Base-by-base conservation (phyloP, 1,140 invertebrate species). In the Zaprionus africanus region DNA sequence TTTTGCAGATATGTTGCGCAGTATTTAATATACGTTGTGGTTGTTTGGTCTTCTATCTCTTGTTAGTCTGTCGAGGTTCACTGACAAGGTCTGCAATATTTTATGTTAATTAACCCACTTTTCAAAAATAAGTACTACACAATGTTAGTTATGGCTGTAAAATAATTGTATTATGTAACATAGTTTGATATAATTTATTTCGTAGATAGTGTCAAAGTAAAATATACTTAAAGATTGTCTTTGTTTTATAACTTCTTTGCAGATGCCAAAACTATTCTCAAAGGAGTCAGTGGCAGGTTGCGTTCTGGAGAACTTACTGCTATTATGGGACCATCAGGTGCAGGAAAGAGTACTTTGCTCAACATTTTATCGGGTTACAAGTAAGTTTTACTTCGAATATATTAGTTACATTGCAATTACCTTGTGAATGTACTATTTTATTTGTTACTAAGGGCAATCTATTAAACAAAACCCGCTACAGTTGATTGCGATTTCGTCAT, bases 291-390 rank as follows among this genome's bases (percentile, higher is more conserved):
- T 70, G 97, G 97, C 15, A 94, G 95, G 70, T 94, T 98, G 65
- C 94, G 95, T 31, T 97, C 97, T 17, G 96, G 97, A 17, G 96
- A 98, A 91, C 94, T 98, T 66, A 98, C 97, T 19, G 97, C 97
- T 74, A 98, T 99, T 81, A 98, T 98, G 97, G 97, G 98, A 11
- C 97, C 97, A 17, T 98, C 97, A 0, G 97, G 97, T 19, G 97
- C 97, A 65, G 97, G 97, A 69, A 98, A 98, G 93, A 97, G 97
- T 7, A 98, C 97, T 4, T 93, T 97, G n/a, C 94, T 97, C 70
- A 97, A 97, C 81, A 97, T 97, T 81, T 94, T 97, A 54, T 97
- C 97, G 15, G 97, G 97, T 93, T 97, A 97, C 94, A 97, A 95
- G 96, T 97, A 93, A 96, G 95, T 95, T 59, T 36, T 46, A 9